Base-by-base conservation (phyloP, 2,888 invertebrate genomes). In the Leptopterna dolabrata region DNA sequence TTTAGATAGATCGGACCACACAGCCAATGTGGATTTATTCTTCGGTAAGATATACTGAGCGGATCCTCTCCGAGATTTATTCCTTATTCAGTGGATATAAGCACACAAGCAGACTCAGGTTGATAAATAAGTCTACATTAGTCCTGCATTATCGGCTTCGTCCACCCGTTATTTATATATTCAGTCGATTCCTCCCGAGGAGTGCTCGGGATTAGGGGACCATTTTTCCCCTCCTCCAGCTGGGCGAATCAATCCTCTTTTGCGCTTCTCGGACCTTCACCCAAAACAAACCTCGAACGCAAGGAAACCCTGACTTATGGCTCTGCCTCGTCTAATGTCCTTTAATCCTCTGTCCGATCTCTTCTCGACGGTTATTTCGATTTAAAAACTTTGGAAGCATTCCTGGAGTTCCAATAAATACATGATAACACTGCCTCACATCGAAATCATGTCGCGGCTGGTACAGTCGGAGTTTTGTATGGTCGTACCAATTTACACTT, bases 121-220 rank as follows among this genome's bases (percentile, higher is more conserved):
- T 89, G 89, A 89, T 89, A 89, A 88, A 89, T 89, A 89, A 88
- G 88, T 88, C 70, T 82, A 89, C 89, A 89, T 89, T 89, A 89
- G 89, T 89, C 89, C 86, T 88, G 89, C 89, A 89, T 89, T 89
- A 89, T 89, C 89, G 89, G 89, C 87, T 89, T 86, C 87, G 63
- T 63, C 87, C 87, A 87, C 81, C 36, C 76, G 76, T 87, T 87
- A 87, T 87, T 87, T 87, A 87, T 87, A 84, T 84, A 87, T 87
- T 87, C 87, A 87, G 87, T 87, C 87, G 87, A 87, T 87, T 87
- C 84, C 80, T 78, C 16, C 63, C 84, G 81, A 81, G 87, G 80
- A 71, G 81, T 71, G 87, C 81, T 87, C 55, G 80, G 87, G 76
- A 85, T 85, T 85, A 85, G 76, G 85, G 85, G 81, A 27, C 55